Conservation (phyloP, 2,113 vertebrate genomes). For the Sturnira hondurensis region DNA sequence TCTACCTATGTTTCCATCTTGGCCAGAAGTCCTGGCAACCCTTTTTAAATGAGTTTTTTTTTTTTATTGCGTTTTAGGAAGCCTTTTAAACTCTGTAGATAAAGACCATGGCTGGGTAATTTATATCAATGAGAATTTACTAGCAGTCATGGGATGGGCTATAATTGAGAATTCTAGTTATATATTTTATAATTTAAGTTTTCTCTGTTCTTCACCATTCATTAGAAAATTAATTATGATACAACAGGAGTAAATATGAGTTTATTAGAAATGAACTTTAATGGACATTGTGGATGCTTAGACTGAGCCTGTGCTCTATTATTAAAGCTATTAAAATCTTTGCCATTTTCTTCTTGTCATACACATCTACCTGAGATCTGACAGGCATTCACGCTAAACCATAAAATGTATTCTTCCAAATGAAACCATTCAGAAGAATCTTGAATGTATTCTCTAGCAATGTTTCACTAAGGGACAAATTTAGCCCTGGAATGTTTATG, state of each 20-base stretch:
- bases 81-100: conserved; percentile 24
- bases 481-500: conserved; percentile 62
- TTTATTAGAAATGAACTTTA: conserved; percentile 62
- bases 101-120: conserved; percentile 34
- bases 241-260: conserved; percentile 48
- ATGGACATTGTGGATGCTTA: conserved; percentile 34
- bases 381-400: conserved; percentile 52
- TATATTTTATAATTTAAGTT: conserved; percentile 51
- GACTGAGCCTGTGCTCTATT: conserved; percentile 35
- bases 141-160: conserved; percentile 12
- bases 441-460: conserved; percentile 35
- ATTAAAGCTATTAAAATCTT: conserved; percentile 56
- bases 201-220: conserved; percentile 32
- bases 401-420: conserved; percentile 61
- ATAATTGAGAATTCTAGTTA: conserved; percentile 54
- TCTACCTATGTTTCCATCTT: no score
- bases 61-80: not conserved
- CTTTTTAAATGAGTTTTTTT: not conserved
- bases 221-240: conserved; percentile 65
- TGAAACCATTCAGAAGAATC: conserved; percentile 62
- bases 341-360: conserved; percentile 53
- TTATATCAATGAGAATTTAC: conserved; percentile 24
- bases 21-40: not conserved
- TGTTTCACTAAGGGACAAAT: conserved; percentile 52
- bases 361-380: conserved; percentile 40